Evolutionary conservation across 2,797 vertebrate genomes (phyloP).

Genomic region (Melanotaenia trifasciata): DNA sequence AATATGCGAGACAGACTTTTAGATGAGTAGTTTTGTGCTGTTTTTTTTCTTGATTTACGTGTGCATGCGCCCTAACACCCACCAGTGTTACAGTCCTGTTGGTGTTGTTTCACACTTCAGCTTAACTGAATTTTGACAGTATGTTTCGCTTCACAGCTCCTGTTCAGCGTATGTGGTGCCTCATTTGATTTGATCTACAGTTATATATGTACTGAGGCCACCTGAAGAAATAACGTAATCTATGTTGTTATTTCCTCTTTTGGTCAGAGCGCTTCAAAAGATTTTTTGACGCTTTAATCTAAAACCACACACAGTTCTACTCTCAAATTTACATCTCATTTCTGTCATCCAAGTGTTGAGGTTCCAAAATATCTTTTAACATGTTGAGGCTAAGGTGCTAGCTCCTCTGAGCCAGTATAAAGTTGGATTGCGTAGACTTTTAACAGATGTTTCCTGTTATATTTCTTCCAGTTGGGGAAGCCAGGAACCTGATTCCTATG

Average conservation of each 20-base stretch:
- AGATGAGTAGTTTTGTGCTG: not conserved
- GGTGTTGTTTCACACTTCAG: conserved; percentile 58
- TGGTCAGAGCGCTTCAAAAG: not conserved
- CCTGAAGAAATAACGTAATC: not conserved
- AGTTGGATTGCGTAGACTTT: not conserved
- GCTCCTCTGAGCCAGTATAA: not conserved
- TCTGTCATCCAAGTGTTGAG: not conserved
- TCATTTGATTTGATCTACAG: conserved; percentile 8
- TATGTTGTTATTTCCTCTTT: not conserved
- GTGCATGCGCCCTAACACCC: conserved; percentile 34
- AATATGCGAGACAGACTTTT: conserved; percentile 17
- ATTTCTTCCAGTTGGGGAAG: conserved; percentile 88
- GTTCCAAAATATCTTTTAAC: not conserved
- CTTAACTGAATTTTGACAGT: conserved; percentile 49
- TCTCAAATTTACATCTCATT: not conserved
- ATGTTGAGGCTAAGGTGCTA: not conserved
- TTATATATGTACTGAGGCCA: not conserved
- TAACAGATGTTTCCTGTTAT: not conserved
- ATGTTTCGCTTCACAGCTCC: conserved; percentile 46
- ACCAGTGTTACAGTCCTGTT: conserved; percentile 41
- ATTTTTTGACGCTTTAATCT: not conserved
- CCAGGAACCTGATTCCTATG: conserved; percentile 97
- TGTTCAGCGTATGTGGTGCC: conserved; percentile 40
- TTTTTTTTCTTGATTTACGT: conserved; percentile 12
- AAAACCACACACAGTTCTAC: not conserved